These are phyloP conservation scores for Drosophila willistoni DNA, from an alignment of 1,140 invertebrate species.

Conservation along the genomic window DNA sequence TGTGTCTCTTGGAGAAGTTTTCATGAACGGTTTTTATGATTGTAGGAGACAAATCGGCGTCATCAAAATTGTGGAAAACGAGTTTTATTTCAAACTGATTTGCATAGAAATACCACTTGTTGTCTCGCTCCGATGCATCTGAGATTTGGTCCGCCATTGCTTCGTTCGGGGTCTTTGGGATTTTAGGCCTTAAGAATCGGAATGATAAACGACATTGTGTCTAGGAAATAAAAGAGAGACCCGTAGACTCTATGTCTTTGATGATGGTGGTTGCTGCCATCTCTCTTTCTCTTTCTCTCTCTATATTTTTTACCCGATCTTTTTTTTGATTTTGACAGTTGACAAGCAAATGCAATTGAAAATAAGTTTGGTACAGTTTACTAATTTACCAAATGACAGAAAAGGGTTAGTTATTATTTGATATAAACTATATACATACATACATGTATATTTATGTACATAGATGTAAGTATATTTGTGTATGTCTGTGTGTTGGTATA, in stretches of 20 bases:
- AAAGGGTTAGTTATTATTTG: conserved; percentile 69
- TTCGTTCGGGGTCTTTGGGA: conserved; percentile 28
- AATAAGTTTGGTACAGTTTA: conserved; percentile 25
- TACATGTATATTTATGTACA: background rate
- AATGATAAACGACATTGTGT: conserved; percentile 54
- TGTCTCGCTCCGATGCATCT: conserved; percentile 43
- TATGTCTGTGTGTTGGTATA: conserved; percentile 18
- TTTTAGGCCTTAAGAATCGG: conserved; percentile 19
- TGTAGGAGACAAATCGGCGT: conserved; percentile 77
- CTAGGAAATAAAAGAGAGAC: conserved; percentile 29
- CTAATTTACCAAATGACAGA: conserved; percentile 40
- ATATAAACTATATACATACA: conserved; percentile 36
- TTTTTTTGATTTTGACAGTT: conserved; percentile 18
- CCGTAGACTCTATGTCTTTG: conserved; percentile 53
- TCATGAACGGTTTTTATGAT: conserved; percentile 63
- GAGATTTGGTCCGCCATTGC: conserved; percentile 43
- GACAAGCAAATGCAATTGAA: conserved; percentile 28
- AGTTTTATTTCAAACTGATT: conserved; percentile 51
- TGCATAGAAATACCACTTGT: conserved; percentile 68
- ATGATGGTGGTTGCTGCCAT: conserved; percentile 7
- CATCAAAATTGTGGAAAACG: conserved; percentile 71
- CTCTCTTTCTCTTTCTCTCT: background rate
- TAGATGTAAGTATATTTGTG: conserved; percentile 17
- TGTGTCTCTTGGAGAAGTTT: conserved; percentile 36
- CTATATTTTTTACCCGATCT: background rate